Evolutionary conservation across 2,797 vertebrate genomes (phyloP), one percentile per base, ranked within the genome.

Genomic region (Acrossocheilus wenchowensis): DNA sequence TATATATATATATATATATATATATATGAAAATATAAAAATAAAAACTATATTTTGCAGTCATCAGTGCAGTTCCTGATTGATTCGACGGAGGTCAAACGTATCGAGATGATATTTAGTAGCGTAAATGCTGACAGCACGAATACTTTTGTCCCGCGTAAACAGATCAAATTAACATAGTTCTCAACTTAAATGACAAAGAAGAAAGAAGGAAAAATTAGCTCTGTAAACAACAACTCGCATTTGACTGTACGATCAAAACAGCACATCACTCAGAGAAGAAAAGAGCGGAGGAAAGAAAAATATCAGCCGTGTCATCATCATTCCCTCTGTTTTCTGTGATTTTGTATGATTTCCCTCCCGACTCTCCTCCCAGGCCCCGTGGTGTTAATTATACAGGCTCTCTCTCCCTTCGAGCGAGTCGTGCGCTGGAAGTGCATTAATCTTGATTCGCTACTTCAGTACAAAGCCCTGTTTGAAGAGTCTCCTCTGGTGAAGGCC

Each of bases 401-500:
- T 88, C 81, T 90, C 86, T 78, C 81, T 48, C 82, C 91, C 92
- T 88, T 50, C 14, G 84, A 93, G 93, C 87, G 87, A 89, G 87
- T 89, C 80, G 88, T 91, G 90, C 92, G 69, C 83, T 93, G 93
- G 90, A 93, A 94, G 92, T 93, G 94, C 94, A 96, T 96, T 95
- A 93, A 95, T 96, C 95, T 95, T 93, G 92, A 95, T 94, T 95
- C 94, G 91, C 89, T 91, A 92, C 92, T 94, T 93, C 90, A 93
- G 91, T 93, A 92, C 92, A 93, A 94, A 95, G 93, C 89, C 92
- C 90, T 88, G 90, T 95, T 94, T 94, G 91, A 95, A 94, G 92
- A 94, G 92, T 89, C 93, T 94, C 93, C 92, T 91, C 92, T 91
- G 92, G 93, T 94, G 92, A 84, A 94, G 91, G 92, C 93, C 94